Base-by-base conservation (phyloP, 2,797 vertebrate genomes). In the Okamejei kenojei region DNA sequence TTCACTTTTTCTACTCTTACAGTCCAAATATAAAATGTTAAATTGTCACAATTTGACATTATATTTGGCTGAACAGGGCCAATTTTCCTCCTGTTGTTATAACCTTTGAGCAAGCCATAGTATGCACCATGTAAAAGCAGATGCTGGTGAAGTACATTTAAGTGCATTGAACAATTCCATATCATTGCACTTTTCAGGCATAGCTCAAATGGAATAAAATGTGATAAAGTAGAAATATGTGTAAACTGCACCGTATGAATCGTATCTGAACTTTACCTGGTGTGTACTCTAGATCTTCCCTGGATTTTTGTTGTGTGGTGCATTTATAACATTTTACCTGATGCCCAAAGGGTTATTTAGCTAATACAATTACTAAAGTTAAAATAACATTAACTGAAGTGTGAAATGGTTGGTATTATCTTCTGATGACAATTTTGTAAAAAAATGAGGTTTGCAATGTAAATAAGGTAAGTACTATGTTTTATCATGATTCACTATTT, bases 41-140 rank as follows among this genome's bases (percentile, higher is more conserved):
- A 23, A 68, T n/a, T 74, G 71, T 71, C 71, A 76, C 71, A 92
- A 11, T 76, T 76, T 54, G 68, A n/a, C 38, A 76, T 21, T 92
- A 11, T 74, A 92, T 92, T 74, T 92, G 90, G 90, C 68, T 92
- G 90, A 92, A 92, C 90, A 92, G 90, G 90, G 90, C 90, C 90
- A 76, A 17, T 92, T 76, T 74, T 92, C 71, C 90, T 54, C 81
- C 90, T 71, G n/a, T 38, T 76, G 90, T 54, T 76, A 17, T 63
- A 88, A 76, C 45, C 90, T 71, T 54, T 92, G 73, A 92, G 90
- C 29, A 92, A 92, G 73, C 35, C 73, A 54, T 26, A 54, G 90
- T 92, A 92, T 71, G 73, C 90, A n/a, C 90, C 90, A 92, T 68
- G 38, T 92, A 92, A 92, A 92, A 91, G 19, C 63, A 91, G 90